Evolutionary conservation across 2,113 vertebrate species (phyloP), one percentile per base, ranked within the genome.

Genomic region (Callionymus lyra): DNA sequence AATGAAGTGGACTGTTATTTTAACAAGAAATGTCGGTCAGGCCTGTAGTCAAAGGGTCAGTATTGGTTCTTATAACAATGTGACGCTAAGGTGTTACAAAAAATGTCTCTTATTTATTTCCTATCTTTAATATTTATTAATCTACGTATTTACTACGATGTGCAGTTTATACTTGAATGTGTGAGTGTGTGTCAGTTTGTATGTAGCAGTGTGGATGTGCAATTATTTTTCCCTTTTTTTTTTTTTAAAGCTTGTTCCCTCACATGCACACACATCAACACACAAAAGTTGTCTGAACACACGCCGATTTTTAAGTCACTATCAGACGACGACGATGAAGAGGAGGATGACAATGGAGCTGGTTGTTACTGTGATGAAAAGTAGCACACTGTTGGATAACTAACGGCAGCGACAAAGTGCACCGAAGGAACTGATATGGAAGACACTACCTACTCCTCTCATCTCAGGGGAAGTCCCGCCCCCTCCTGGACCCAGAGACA

Each of bases 81-180:
- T 34, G 2, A 13, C n/a, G 34, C 12, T 35, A 12, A 35, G 6
- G 34, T n/a, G n/a, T n/a, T n/a, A n/a, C n/a, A 35, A 2, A 42
- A 53, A 34, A 47, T 31, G 10, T 31, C 39, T 67, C 33, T 57
- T 70, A 76, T 80, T 74, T 74, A 74, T 70, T 70, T 51, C 50
- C 41, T 41, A 52, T 53, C 16, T 39, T 68, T 61, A 65, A n/a
- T 45, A 45, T 45, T 45, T 45, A 59, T 50, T 39, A 53, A 56
- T 81, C n/a, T n/a, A 81, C 77, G 76, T 80, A 80, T 73, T 63
- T 44, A 56, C 57, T 36, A 59, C 16, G 32, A 65, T 21, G 57
- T 69, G 62, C 44, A 53, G 65, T 71, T 65, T 42, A 47, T 71
- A 79, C 72, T 76, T 79, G 76, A 76, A 76, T 56, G 55, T 65